Percentiles rank a stretch among this genome's conserved stretches.
phyloP scores from a whole-genome alignment of 2,888 invertebrate species.

The Nomada flava region DNA sequence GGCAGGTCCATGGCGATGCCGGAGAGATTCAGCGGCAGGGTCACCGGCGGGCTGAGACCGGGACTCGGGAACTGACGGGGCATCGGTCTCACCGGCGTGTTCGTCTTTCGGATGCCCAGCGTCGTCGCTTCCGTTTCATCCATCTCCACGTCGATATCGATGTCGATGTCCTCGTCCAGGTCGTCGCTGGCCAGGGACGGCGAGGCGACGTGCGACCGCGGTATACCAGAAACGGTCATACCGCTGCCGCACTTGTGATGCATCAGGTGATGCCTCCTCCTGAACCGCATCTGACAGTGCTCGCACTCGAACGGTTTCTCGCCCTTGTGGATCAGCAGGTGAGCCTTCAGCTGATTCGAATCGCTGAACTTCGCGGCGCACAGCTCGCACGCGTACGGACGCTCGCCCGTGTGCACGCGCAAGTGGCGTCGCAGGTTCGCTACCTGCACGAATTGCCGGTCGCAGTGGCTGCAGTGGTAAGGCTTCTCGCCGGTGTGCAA shows the following conservation, averaged over 20 bases:
- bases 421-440: constrained; percentile 95
- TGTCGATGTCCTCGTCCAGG: constrained; percentile 78
- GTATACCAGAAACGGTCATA: constrained; percentile 56
- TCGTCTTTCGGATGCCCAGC: constrained; percentile 72
- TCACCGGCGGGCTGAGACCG: constrained; percentile 78
- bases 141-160: constrained; percentile 84
- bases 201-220: constrained; percentile 69
- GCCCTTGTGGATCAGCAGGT: constrained; percentile 94
- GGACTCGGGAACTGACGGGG: constrained; percentile 81
- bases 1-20: constrained; percentile 85
- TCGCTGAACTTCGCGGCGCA: constrained; percentile 95
- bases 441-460: constrained; percentile 96
- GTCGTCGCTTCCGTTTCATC: constrained; percentile 85
- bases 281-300: constrained; percentile 91
- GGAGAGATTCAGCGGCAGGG: constrained; percentile 86
- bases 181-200: constrained; percentile 77
- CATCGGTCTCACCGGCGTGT: constrained; percentile 63
- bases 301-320: constrained; percentile 95
- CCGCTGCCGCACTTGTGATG: constrained; percentile 91
- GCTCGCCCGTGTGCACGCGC: constrained; percentile 96
- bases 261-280: constrained; percentile 93
- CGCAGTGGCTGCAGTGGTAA: constrained; percentile 96
- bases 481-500: constrained; percentile 97
- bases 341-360: constrained; percentile 96
- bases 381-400: constrained; percentile 94